Evolutionary conservation across 2,113 vertebrate species (phyloP).

Genomic region (Campylorhamphus procurvoides): DNA sequence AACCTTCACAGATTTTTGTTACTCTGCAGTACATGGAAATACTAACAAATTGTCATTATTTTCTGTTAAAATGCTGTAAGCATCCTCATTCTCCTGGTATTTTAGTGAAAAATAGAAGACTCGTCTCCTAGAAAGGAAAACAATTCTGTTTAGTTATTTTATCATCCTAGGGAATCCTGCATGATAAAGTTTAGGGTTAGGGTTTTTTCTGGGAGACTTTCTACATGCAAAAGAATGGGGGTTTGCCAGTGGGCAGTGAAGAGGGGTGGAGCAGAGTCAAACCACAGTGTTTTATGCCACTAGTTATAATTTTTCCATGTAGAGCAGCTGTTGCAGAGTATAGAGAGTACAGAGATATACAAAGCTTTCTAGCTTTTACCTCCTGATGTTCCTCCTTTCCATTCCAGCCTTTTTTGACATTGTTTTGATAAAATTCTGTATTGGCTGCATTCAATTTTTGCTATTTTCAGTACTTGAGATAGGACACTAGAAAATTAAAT

Average conservation of each 20-base stretch:
- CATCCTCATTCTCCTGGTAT: conserved; percentile 3
- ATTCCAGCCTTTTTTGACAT: background rate
- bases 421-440: background rate
- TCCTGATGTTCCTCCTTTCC: background rate
- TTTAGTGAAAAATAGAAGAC: conserved; percentile 35
- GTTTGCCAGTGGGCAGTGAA: background rate
- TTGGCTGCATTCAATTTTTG: background rate
- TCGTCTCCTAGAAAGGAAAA: conserved; percentile 39
- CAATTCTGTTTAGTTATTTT: conserved; percentile 5
- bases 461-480: background rate
- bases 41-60: conserved; percentile 37
- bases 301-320: background rate
- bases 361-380: background rate
- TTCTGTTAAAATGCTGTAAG: conserved; percentile 22
- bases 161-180: background rate
- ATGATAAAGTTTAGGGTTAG: background rate
- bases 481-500: background rate
- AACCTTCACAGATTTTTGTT: conserved; percentile 48
- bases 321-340: background rate
- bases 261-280: background rate
- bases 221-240: background rate
- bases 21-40: conserved; percentile 19
- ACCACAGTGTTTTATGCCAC: background rate
- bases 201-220: conserved; percentile 14
- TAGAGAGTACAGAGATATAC: background rate